Conservation (phyloP, 2,797 vertebrate species). For the Arremon aurantiirostris region DNA sequence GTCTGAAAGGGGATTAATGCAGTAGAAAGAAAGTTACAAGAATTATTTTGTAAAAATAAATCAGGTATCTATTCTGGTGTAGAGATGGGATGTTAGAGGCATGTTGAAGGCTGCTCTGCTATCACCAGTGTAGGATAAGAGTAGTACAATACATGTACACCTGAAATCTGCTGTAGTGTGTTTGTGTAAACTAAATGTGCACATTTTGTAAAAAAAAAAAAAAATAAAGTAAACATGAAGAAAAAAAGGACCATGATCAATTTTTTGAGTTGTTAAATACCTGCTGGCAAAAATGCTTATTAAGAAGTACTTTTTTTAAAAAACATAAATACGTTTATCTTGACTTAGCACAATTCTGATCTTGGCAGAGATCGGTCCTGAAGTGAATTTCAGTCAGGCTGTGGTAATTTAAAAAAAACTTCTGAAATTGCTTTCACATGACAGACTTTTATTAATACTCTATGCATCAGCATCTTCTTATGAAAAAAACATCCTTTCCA, state of each 20-base stretch:
- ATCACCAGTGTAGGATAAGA: slow-evolving; percentile 79
- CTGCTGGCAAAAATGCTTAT: not conserved
- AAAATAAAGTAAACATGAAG: slow-evolving; percentile 64
- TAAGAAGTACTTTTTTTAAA: not conserved
- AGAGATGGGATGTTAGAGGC: slow-evolving; percentile 65
- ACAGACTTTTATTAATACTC: not conserved
- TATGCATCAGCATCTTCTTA: not conserved
- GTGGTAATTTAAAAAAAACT: not conserved
- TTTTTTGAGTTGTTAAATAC: not conserved
- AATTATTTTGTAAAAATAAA: slow-evolving; percentile 69
- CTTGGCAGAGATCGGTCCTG: not conserved
- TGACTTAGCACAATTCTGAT: not conserved
- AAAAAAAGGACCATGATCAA: not conserved
- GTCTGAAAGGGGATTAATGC: slow-evolving; percentile 26
- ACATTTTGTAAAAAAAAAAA: slow-evolving; percentile 82
- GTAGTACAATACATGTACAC: slow-evolving; percentile 80
- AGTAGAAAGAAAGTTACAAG: slow-evolving; percentile 50
- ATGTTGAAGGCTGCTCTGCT: slow-evolving; percentile 73
- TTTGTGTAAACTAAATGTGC: slow-evolving; percentile 78
- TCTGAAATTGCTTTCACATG: not conserved
- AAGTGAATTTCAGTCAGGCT: not conserved
- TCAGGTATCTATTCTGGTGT: slow-evolving; percentile 82
- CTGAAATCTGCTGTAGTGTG: slow-evolving; percentile 71
- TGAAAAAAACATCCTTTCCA: not conserved
- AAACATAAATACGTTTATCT: not conserved